These are phyloP conservation scores for Polia nebulosa DNA, from an alignment of 2,888 invertebrate genomes.

Conservation along the genomic window DNA sequence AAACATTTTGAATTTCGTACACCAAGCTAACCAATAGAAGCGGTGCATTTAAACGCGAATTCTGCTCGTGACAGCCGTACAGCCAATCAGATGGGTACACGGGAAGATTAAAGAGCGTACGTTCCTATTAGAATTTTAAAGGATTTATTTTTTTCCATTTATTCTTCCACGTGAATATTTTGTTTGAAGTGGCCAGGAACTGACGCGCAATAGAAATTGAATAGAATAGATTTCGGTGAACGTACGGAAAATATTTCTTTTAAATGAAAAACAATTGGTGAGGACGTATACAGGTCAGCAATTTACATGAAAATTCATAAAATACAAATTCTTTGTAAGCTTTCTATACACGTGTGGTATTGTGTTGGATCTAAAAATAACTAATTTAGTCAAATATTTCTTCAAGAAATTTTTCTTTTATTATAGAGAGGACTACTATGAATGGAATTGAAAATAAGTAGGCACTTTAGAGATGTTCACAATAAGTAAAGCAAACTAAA, in stretches of 20 bases:
- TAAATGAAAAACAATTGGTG: too few relatives aligned
- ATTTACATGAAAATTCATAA: neutral
- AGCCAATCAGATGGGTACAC: constrained; percentile 86
- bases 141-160: constrained; percentile 72
- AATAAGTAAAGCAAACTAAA: neutral
- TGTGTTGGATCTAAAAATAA: neutral
- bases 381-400: neutral
- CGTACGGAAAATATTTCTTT: neutral
- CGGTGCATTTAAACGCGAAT: constrained; percentile 85
- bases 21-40: constrained; percentile 79
- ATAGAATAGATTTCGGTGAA: constrained; percentile 16
- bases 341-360: neutral
- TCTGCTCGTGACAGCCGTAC: constrained; percentile 87
- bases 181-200: constrained; percentile 58
- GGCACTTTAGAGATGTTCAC: neutral
- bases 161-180: constrained; percentile 60
- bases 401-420: too few relatives aligned
- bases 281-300: neutral
- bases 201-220: constrained; percentile 28
- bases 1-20: constrained; percentile 80
- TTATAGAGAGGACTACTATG: neutral
- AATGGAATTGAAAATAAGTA: constrained; percentile 6
- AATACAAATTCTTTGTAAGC: neutral
- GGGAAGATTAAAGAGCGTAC: constrained; percentile 82
- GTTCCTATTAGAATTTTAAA: constrained; percentile 84